Conservation (phyloP, 2,888 invertebrate species). For the Epirrhoe alternata region DNA sequence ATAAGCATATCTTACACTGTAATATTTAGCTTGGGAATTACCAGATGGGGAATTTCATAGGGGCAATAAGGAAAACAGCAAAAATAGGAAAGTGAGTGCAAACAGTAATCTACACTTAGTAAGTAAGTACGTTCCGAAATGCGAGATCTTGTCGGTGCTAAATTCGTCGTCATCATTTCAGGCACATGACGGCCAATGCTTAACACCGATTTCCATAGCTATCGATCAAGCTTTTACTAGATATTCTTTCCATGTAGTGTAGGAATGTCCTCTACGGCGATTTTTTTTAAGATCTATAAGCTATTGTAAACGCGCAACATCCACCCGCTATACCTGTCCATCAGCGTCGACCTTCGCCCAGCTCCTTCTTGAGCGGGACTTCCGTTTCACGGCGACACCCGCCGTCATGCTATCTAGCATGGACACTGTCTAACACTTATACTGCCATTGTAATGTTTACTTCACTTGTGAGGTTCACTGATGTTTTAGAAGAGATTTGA, state of each 20-base stretch:
- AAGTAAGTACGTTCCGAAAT: background rate
- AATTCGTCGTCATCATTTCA: no score
- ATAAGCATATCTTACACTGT: background rate
- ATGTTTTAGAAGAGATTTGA: constrained; percentile 10
- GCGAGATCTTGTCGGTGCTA: no score
- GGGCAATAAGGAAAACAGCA: constrained; percentile 1
- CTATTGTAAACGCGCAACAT: no score
- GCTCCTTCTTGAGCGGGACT: constrained; percentile 66
- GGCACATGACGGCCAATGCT: no score
- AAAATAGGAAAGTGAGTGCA: background rate
- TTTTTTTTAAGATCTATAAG: no score
- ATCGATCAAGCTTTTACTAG: no score
- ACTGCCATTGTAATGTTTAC: constrained; percentile 32
- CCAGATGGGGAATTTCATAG: background rate
- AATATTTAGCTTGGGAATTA: background rate
- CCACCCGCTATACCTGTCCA: constrained; percentile 62
- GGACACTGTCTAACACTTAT: constrained; percentile 37
- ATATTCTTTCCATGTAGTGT: no score
- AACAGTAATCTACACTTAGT: background rate
- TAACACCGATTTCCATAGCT: no score
- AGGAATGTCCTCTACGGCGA: no score
- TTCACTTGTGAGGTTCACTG: constrained; percentile 17
- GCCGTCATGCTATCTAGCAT: constrained; percentile 68
- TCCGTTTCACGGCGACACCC: constrained; percentile 72
- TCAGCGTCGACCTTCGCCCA: constrained; percentile 78